Conservation (phyloP, 2,113 vertebrate genomes). For the Cyanocitta stelleri region DNA sequence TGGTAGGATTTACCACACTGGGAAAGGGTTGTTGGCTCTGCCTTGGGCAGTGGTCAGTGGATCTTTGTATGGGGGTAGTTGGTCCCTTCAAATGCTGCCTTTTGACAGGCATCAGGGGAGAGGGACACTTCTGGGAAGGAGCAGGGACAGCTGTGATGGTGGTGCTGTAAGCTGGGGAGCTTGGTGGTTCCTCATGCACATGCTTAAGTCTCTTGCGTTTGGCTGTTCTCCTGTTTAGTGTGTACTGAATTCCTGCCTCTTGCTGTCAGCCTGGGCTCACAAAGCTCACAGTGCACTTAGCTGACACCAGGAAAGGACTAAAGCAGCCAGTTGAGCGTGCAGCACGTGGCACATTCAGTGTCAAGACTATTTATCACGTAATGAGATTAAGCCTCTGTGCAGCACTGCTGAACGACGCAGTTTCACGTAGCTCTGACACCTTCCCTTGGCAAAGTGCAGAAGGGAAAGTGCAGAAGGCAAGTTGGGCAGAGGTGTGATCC, state of each 20-base stretch:
- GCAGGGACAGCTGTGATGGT: not conserved
- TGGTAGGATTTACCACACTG: not conserved
- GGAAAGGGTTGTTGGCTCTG: not conserved
- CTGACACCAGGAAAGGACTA: not conserved
- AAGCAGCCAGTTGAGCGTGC: not conserved
- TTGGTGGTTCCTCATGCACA: not conserved
- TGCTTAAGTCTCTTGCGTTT: fast-evolving
- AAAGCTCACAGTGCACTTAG: not conserved
- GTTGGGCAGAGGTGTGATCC: not conserved
- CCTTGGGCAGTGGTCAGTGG: not conserved
- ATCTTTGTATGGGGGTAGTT: not conserved
- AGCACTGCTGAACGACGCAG: not conserved
- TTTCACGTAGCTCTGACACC: not conserved
- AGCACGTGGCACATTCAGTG: not conserved
- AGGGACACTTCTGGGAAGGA: not conserved
- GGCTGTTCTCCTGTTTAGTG: not conserved
- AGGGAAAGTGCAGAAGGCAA: not conserved
- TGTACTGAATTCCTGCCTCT: not conserved
- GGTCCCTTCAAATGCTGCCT: not conserved
- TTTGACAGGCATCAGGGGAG: not conserved
- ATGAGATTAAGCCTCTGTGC: not conserved
- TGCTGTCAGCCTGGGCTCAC: not conserved
- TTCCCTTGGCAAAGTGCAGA: not conserved
- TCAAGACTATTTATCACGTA: not conserved
- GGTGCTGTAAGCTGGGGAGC: not conserved